Percentiles rank a stretch among this genome's conserved stretches.
Evolutionary conservation across 2,888 invertebrate genomes (phyloP).

Genomic region (Cristatella mucedo): DNA sequence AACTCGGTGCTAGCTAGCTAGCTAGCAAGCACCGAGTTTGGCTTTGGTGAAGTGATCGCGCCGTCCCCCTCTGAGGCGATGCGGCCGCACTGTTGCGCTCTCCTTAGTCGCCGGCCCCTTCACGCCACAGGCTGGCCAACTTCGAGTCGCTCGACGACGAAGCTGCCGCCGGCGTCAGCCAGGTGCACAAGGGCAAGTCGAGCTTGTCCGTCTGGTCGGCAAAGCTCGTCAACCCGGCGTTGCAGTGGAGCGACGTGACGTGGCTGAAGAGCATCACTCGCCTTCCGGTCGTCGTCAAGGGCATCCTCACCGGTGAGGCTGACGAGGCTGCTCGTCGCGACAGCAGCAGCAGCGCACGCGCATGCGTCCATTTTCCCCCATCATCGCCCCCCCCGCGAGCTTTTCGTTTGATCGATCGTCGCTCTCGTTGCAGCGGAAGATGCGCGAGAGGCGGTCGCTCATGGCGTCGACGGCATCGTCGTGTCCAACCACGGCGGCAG

Average conservation of each 20-base stretch:
- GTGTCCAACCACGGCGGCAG: slow-evolving; percentile 89
- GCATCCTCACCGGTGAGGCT: slow-evolving; percentile 50
- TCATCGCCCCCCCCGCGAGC: slow-evolving; percentile 50
- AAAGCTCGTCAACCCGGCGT: slow-evolving; percentile 56
- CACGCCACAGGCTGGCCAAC: slow-evolving; percentile 64
- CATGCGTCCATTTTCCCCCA: too few species aligned
- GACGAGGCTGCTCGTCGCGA: too few species aligned
- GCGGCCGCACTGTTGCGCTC: too few species aligned
- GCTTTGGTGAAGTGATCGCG: too few species aligned
- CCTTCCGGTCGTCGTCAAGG: slow-evolving; percentile 69
- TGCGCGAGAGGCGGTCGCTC: slow-evolving; percentile 55
- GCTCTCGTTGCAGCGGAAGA: slow-evolving; percentile 49
- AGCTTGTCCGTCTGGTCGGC: slow-evolving; percentile 63
- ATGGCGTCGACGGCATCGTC: slow-evolving; percentile 61
- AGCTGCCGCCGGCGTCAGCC: too few species aligned
- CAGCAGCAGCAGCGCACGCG: too few species aligned
- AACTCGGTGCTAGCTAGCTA: too few species aligned
- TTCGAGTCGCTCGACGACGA: slow-evolving; percentile 47
- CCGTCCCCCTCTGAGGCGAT: too few species aligned
- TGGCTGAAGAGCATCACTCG: slow-evolving; percentile 65
- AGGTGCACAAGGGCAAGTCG: too few species aligned
- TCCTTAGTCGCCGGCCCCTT: too few species aligned
- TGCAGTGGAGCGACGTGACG: slow-evolving; percentile 67
- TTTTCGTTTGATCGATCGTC: slow-evolving; percentile 44
- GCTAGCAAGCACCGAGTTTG: too few species aligned